These are phyloP conservation scores for Phalera bucephala DNA, from an alignment of 2,888 invertebrate genomes.

Conservation along the genomic window DNA sequence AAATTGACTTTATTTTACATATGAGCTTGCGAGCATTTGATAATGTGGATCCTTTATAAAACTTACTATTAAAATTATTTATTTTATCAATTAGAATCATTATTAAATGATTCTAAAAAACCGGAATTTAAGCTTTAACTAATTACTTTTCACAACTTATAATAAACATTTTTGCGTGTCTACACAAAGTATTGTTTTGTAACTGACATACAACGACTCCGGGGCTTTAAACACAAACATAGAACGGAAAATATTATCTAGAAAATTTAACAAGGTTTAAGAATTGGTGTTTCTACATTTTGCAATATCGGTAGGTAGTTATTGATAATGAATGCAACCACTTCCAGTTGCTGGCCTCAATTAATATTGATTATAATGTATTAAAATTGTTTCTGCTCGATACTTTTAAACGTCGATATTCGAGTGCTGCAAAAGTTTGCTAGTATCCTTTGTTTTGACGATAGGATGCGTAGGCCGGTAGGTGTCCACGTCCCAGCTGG, in stretches of 20 bases:
- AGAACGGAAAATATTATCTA: conserved; percentile 27
- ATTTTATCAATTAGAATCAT: too few relatives aligned
- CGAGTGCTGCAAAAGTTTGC: neutral
- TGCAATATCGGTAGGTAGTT: conserved; percentile 46
- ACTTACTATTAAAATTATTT: conserved; percentile 10
- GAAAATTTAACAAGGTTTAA: conserved; percentile 33
- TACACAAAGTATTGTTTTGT: too few relatives aligned
- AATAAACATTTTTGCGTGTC: too few relatives aligned
- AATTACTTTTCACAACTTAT: too few relatives aligned
- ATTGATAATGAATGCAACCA: conserved; percentile 60
- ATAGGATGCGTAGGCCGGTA: conserved; percentile 5
- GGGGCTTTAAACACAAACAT: too few relatives aligned
- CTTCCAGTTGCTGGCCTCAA: conserved; percentile 69
- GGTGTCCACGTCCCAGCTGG: neutral
- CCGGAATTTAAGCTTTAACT: too few relatives aligned
- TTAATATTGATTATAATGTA: conserved; percentile 63
- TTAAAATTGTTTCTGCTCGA: conserved; percentile 45
- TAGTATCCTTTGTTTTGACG: neutral
- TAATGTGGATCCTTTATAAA: conserved; percentile 9
- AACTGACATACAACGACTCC: too few relatives aligned
- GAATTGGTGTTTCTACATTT: conserved; percentile 47
- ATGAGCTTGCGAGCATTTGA: conserved; percentile 7
- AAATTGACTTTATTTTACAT: conserved; percentile 22
- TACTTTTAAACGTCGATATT: conserved; percentile 19
- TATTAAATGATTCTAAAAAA: too few relatives aligned